phyloP scores from a whole-genome alignment of 2,888 invertebrate genomes.

The Brachyptera putata region DNA sequence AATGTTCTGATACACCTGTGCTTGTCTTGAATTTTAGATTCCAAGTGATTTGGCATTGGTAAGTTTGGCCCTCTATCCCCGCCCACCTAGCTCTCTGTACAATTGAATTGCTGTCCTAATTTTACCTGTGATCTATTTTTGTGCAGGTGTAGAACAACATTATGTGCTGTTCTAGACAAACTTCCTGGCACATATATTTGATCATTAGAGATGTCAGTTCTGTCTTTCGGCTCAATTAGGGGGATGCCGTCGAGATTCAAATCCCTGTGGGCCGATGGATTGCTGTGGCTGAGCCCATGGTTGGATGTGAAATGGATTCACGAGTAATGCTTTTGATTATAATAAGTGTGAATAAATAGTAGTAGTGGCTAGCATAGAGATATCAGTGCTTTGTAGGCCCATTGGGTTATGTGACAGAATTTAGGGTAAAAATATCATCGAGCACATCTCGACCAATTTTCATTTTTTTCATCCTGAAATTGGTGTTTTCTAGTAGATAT shows the following conservation, averaged over 20 bases:
- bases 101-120: background rate
- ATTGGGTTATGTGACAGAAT: too few relatives aligned
- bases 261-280: constrained; percentile 1
- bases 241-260: constrained; percentile 4
- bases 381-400: too few relatives aligned
- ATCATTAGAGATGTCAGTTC: background rate
- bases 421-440: background rate
- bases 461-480: too few relatives aligned
- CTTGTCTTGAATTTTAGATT: background rate
- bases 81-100: background rate
- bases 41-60: background rate
- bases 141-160: background rate
- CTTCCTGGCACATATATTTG: background rate
- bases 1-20: too few relatives aligned
- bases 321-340: background rate
- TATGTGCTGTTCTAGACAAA: background rate
- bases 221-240: background rate
- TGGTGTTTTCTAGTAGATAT: too few relatives aligned
- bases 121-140: constrained; percentile 13
- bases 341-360: too few relatives aligned
- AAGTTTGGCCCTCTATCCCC: background rate
- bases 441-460: background rate
- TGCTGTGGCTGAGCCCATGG: too few relatives aligned
- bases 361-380: too few relatives aligned
- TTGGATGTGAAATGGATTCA: constrained; percentile 27